Evolutionary conservation across 2,113 vertebrate species (phyloP), one percentile per base, ranked within the genome.

Genomic region (Cranoglanis bouderius): DNA sequence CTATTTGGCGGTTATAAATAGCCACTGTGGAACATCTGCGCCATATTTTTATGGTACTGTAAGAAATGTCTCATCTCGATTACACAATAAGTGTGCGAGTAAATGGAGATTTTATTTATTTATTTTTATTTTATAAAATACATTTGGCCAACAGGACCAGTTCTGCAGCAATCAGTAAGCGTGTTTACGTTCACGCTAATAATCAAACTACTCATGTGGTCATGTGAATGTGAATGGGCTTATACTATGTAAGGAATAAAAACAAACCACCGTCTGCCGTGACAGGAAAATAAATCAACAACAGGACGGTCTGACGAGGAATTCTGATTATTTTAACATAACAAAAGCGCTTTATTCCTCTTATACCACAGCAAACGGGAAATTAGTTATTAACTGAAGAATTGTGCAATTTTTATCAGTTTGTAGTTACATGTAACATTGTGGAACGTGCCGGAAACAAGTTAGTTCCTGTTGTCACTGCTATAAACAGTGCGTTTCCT

Each of bases 21-120:
- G 63, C 59, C 40, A 38, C 18, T 3, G 46, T 63, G 6, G 43
- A 74, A 87, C 77, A 74, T 74, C 78, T 86, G 84, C 24, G 14
- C 43, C 85, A 19, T 43, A 61, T 89, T 72, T 85, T 65, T 51
- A 53, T 59, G 38, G 46, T 8, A n/a, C n/a, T 59, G 81, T 38
- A 49, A 32, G 13, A 29, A 2, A 61, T 2, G 61, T n/a, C 29
- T 67, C 65, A 6, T 19, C 67, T 35, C 35, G 0, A 21, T 12
- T 12, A 72, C 67, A 21, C 65, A 16, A 70, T 14, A 29, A 0
- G 8, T 2, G 55, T 12, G 12, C 14, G 2, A 38, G 40, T 38
- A 72, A 72, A 38, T 21, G 6, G 21, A 38, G 38, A 19, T 19
- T 6, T 72, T 3, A 10, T 9, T 24, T 75, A 1, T 24, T 40